Base-by-base conservation (phyloP, 2,888 invertebrate species). In the Hedya salicella region DNA sequence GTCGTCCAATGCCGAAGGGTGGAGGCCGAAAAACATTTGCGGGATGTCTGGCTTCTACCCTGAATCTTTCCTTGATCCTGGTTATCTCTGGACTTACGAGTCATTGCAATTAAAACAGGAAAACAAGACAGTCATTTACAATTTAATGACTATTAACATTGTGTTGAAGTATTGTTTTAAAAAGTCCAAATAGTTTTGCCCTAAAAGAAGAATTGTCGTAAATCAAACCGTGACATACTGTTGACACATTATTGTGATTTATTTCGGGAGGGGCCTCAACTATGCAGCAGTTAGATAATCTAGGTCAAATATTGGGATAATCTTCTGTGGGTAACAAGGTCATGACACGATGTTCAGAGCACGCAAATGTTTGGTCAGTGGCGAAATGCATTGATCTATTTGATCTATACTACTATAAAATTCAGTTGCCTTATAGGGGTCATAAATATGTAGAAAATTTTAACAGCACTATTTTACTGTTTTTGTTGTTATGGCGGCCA, bases 1-100 rank as follows among this genome's bases (percentile, higher is more conserved):
- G 68, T 59, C 54, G 25, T 40, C 68, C 69, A 69, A 69, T 68
- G 69, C 46, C 69, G 66, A 9, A 53, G 54, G 62, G 39, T 48
- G 49, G 67, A 69, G 69, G 69, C 63, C 67, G 17, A 61, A 61
- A 16, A 36, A 46, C 50, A 69, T 62, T 60, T 67, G 54, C 54
- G 63, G 56, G 53, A 59, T 30, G 53, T 36, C 39, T 21, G 9
- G 46, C 57, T 53, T 21, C 40, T 65, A 46, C 59, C 61, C 39
- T 32, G 48, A 30, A 62, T 52, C 46, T 48, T 52, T 48, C 57
- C 52, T 50, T 60, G 61, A 65, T 57, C 62, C 62, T 54, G 25
- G 53, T 57, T 62, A 61, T 68, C 62, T 19, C 8, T 14, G 11
- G 40, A 16, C 39, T 36, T 36, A 32, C 9, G 36, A 36, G 6